Conservation (phyloP, 2,888 invertebrate genomes). For the Ceriagrion tenellum region DNA sequence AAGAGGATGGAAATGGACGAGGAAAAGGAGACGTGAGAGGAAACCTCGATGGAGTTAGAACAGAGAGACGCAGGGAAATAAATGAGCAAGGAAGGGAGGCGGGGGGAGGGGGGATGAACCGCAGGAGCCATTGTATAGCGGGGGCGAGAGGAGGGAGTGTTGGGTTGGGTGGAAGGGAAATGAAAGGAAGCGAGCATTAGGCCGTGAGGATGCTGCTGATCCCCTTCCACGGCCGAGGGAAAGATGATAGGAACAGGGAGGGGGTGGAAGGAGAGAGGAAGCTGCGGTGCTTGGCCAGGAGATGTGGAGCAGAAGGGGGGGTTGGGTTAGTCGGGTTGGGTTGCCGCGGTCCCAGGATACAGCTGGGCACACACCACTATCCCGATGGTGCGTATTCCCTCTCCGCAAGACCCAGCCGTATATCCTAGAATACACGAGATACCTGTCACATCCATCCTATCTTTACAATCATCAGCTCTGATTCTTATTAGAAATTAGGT, state of each 20-base stretch:
- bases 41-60: not conserved
- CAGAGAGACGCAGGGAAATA: constrained; percentile 68
- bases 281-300: not conserved
- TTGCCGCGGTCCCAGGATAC: not conserved
- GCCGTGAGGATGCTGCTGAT: not conserved
- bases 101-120: constrained; percentile 49
- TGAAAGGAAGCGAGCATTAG: not conserved
- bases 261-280: not conserved
- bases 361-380: not conserved
- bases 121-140: not conserved
- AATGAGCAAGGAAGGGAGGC: not conserved
- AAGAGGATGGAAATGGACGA: not conserved
- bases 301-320: not conserved
- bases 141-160: constrained; percentile 38
- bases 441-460: not conserved
- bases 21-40: not conserved
- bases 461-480: not conserved
- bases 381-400: not conserved
- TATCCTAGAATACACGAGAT: not conserved
- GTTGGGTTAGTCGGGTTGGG: not conserved
- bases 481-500: not conserved
- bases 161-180: constrained; percentile 68
- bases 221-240: not conserved
- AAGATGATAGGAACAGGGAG: not conserved
- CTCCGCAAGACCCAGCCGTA: not conserved